Evolutionary conservation across 92 coral and sea anemone genomes (phyloP), one percentile per base, ranked within the genome.

Genomic region (Scolanthus callimorphus): DNA sequence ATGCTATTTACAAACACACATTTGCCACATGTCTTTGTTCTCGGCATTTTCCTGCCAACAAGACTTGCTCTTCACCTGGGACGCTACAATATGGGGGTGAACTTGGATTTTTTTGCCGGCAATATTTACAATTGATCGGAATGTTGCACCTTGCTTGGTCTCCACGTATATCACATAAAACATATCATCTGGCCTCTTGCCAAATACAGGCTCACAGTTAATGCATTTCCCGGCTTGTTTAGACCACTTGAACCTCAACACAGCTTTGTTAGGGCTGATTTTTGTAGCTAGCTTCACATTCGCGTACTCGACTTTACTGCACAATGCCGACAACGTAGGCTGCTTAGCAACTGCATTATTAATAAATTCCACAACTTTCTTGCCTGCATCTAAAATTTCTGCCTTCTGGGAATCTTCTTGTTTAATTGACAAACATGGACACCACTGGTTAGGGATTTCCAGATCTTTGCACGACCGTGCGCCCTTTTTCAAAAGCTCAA

Each of bases 371-470:
- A 74, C 60, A 4, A 74, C 63, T 15, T 62, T 21, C 22, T 13
- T 50, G 38, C 69, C 82, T 22, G 77, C 72, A 8, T 47, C 43
- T 60, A 34, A 39, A 25, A 74, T 22, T 15, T 27, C 26, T 25
- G 31, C 20, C 11, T 34, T 34, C 13, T 47, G 20, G 1, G 39
- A 29, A 29, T 60, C 26, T 25, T 39, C 37, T 21, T 25, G 29
- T 12, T 61, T 28, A 17, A 59, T 68, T 4, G 61, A 26, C 4
- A 81, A 15, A 27, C 88, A 81, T 0, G 88, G 88, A 26, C 88
- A 81, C 88, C 88, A 81, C 4, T 81, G 88, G 1, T 64, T 41
- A 27, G 88, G 88, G 25, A 81, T 68, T 15, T 75, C 30, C 22
- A 81, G 53, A 11, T 49, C 65, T 3, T 81, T 73, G 49, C 88